Evolutionary conservation across 2,888 invertebrate genomes (phyloP).

Genomic region (Lithophane leautieri): DNA sequence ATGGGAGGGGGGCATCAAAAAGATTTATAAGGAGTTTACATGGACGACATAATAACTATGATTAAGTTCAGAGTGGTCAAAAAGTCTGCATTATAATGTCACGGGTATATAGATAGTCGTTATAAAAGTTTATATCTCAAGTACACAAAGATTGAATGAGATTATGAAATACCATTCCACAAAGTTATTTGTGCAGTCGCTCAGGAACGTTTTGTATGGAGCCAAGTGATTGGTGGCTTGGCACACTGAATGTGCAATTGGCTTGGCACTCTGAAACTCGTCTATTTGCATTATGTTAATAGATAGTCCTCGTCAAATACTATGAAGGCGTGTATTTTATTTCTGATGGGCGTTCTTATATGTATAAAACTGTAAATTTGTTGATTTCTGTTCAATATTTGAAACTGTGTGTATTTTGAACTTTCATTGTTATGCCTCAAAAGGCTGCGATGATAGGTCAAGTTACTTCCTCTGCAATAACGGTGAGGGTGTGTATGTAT

Average conservation of each 20-base stretch:
- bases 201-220: conserved; percentile 28
- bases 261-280: conserved; percentile 28
- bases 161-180: conserved; percentile 32
- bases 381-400: not conserved
- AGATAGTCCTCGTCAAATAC: not conserved
- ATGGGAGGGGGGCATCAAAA: not conserved
- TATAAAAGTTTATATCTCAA: not conserved
- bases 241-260: not conserved
- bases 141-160: not conserved
- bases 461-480: not conserved
- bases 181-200: conserved; percentile 12
- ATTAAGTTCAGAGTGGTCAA: conserved; percentile 6
- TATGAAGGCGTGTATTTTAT: not conserved
- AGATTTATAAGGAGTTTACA: not conserved
- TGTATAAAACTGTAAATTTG: not conserved
- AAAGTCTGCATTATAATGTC: too few relatives aligned
- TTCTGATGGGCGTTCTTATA: not conserved
- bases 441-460: not conserved
- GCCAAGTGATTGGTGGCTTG: conserved; percentile 20
- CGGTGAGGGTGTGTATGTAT: too few relatives aligned
- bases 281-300: conserved; percentile 18
- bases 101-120: not conserved
- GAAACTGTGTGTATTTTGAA: not conserved
- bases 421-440: not conserved
- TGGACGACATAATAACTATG: conserved; percentile 15